Percentiles rank a stretch among this genome's conserved stretches.
phyloP scores from a whole-genome alignment of 2,888 invertebrate genomes.

The Meghimatium bilineatum region DNA sequence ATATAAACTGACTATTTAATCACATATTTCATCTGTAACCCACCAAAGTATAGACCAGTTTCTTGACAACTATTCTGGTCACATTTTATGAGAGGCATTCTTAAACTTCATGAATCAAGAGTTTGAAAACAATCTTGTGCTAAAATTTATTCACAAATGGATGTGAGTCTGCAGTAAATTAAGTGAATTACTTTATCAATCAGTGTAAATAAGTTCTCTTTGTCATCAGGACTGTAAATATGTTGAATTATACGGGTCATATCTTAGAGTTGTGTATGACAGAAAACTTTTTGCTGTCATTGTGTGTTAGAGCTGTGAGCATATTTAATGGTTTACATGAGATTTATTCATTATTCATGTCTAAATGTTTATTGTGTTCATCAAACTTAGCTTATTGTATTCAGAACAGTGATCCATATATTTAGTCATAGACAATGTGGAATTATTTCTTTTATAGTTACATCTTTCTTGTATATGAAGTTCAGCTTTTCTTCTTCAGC shows the following conservation, averaged over 20 bases:
- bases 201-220: conserved; percentile 1
- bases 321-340: background rate
- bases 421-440: no score
- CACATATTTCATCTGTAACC: background rate
- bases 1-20: background rate
- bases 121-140: background rate
- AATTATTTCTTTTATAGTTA: no score
- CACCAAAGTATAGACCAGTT: background rate
- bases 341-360: background rate
- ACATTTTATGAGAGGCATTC: conserved; percentile 13
- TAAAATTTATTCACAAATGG: background rate
- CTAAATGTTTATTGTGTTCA: background rate
- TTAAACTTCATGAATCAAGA: background rate
- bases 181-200: conserved; percentile 4
- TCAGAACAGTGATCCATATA: no score
- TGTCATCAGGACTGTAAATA: conserved; percentile 24
- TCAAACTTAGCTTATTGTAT: background rate
- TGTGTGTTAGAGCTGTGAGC: conserved; percentile 10
- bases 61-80: background rate
- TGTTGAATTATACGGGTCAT: conserved; percentile 23
- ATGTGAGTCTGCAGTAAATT: background rate
- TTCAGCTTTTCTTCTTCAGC: no score
- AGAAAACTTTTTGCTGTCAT: background rate
- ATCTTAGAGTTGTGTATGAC: conserved; percentile 12
- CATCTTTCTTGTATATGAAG: no score